Conservation (phyloP, 2,888 invertebrate species). For the Tinea semifulvella region DNA sequence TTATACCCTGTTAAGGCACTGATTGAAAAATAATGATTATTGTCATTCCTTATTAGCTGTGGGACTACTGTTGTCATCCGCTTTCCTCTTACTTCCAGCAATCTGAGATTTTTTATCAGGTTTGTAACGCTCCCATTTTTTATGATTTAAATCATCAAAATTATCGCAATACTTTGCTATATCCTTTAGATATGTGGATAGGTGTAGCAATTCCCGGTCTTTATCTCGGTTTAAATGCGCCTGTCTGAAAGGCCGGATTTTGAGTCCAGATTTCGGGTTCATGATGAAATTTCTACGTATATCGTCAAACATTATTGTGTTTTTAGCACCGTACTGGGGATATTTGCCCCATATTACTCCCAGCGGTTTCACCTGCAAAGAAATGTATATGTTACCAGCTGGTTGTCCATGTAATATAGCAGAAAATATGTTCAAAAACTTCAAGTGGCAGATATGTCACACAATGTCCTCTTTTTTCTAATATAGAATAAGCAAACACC, state of each 20-base stretch:
- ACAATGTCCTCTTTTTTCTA: too few relatives aligned
- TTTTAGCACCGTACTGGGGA: slow-evolving; percentile 85
- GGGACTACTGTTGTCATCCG: slow-evolving; percentile 43
- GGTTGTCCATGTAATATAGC: too few relatives aligned
- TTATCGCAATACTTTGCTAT: slow-evolving; percentile 85
- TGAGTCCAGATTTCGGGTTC: slow-evolving; percentile 94
- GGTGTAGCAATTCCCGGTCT: slow-evolving; percentile 83
- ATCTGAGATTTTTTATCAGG: slow-evolving; percentile 46
- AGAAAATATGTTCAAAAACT: too few relatives aligned
- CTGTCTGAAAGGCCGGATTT: slow-evolving; percentile 89
- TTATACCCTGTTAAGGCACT: too few relatives aligned
- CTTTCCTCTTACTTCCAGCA: slow-evolving; percentile 54
- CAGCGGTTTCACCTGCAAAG: slow-evolving; percentile 84
- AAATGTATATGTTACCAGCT: too few relatives aligned
- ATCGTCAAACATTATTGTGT: slow-evolving; percentile 99
- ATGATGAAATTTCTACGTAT: slow-evolving; percentile 95
- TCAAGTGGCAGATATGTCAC: too few relatives aligned
- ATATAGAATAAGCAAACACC: too few relatives aligned
- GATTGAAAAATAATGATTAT: slow-evolving; percentile 19
- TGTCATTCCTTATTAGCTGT: slow-evolving; percentile 46
- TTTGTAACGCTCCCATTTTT: slow-evolving; percentile 88
- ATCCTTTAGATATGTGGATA: slow-evolving; percentile 83
- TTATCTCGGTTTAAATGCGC: slow-evolving; percentile 87
- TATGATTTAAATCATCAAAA: slow-evolving; percentile 86
- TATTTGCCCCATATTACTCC: slow-evolving; percentile 98